These are phyloP conservation scores for Kryptopterus vitreolus DNA, from an alignment of 2,797 vertebrate genomes.

Conservation along the genomic window DNA sequence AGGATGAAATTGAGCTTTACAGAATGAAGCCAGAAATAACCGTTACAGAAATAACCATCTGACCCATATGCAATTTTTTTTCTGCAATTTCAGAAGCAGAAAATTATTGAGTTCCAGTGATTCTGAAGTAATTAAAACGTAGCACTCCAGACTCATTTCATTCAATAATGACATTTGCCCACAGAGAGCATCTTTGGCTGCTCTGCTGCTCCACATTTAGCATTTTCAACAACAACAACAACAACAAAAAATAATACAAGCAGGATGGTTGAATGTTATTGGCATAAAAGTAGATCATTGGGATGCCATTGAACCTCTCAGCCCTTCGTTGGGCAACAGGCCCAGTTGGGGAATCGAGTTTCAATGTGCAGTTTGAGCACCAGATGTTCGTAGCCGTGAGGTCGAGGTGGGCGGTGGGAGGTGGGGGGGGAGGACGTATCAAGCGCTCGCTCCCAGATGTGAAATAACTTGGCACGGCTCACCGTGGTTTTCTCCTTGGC, in stretches of 20 bases:
- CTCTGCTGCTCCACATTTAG: conserved; percentile 9
- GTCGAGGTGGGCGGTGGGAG: conserved; percentile 53
- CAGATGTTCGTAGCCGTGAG: conserved; percentile 66
- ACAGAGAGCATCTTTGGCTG: conserved; percentile 24
- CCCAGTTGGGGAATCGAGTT: conserved; percentile 52
- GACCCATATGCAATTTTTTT: conserved; percentile 4
- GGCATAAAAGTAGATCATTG: conserved; percentile 6
- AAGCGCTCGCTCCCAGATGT: conserved; percentile 62
- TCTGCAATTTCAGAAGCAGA: conserved; percentile 8
- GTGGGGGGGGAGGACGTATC: conserved; percentile 42
- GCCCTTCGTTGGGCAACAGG: conserved; percentile 41
- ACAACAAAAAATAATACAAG: conserved; percentile 20
- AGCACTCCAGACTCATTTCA: conserved; percentile 15
- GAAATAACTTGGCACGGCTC: conserved; percentile 59
- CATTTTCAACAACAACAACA: conserved; percentile 21
- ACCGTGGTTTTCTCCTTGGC: conserved; percentile 57
- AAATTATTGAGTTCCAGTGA: neutral
- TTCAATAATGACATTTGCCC: conserved; percentile 27
- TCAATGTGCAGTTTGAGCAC: conserved; percentile 56
- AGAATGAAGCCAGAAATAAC: conserved; percentile 23
- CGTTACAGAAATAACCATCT: conserved; percentile 33
- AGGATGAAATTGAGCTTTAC: neutral
- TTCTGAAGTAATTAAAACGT: conserved; percentile 23
- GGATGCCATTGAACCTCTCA: conserved; percentile 18
- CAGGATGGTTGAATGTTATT: conserved; percentile 6